Evolutionary conservation across 2,113 vertebrate species (phyloP).

Genomic region (Arizona elegans): DNA sequence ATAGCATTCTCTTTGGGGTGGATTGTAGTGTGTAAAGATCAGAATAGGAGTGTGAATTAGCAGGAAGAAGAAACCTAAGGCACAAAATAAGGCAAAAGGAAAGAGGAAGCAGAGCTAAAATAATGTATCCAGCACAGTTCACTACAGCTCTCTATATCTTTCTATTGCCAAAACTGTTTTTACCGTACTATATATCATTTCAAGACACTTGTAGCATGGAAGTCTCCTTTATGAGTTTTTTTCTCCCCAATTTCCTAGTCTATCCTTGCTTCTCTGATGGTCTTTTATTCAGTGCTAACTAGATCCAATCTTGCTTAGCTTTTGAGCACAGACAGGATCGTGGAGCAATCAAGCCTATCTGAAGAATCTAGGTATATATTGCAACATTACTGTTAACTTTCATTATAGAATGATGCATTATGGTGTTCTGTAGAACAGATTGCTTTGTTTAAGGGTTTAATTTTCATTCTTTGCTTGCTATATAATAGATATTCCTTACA

Average conservation of each 20-base stretch:
- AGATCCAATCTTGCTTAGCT: background rate
- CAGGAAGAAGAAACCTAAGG: background rate
- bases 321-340: background rate
- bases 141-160: background rate
- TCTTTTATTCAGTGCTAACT: background rate
- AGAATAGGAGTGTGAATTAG: background rate
- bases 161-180: background rate
- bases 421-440: constrained; percentile 6
- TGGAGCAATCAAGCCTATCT: background rate
- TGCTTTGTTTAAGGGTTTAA: background rate
- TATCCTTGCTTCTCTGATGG: background rate
- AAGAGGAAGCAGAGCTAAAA: background rate
- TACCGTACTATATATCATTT: background rate
- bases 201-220: background rate
- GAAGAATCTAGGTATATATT: background rate
- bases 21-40: background rate
- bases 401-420: background rate
- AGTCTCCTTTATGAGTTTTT: background rate
- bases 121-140: background rate
- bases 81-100: background rate
- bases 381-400: no score
- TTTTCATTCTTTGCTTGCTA: background rate
- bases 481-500: background rate
- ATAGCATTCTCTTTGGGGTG: background rate
- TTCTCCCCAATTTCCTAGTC: background rate